Evolutionary conservation across 2,888 invertebrate species (phyloP).

Genomic region (Sarcophaga variegata): DNA sequence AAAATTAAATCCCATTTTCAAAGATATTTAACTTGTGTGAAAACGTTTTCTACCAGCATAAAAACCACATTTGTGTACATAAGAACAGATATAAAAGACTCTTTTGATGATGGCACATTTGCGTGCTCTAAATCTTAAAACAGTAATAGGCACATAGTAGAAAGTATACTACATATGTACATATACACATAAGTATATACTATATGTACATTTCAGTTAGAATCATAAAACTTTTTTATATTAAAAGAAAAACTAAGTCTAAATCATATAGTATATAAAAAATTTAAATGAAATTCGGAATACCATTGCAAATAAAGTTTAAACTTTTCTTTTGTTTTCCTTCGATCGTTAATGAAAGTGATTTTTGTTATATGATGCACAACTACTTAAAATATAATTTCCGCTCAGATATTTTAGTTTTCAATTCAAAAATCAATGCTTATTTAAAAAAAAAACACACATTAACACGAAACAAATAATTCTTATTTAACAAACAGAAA

Average conservation of each 20-base stretch:
- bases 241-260: too few relatives aligned
- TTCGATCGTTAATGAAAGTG: too few relatives aligned
- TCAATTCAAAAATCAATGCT: too few relatives aligned
- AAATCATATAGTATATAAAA: too few relatives aligned
- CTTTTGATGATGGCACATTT: slow-evolving; percentile 26
- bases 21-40: too few relatives aligned
- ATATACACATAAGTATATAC: neutral
- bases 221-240: slow-evolving; percentile 8
- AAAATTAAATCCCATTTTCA: too few relatives aligned
- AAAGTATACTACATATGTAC: neutral
- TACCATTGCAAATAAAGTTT: too few relatives aligned
- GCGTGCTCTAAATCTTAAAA: slow-evolving; percentile 45
- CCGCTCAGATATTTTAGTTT: neutral
- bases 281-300: too few relatives aligned
- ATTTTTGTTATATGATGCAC: too few relatives aligned
- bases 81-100: neutral
- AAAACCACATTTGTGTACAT: neutral
- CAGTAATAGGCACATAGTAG: neutral
- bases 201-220: neutral
- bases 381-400: too few relatives aligned
- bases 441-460: slow-evolving; percentile 7
- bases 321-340: too few relatives aligned
- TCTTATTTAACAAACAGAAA: neutral
- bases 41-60: too few relatives aligned
- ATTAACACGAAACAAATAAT: neutral